Evolutionary conservation across 2,113 vertebrate genomes (phyloP).

Genomic region (Albula goreensis): DNA sequence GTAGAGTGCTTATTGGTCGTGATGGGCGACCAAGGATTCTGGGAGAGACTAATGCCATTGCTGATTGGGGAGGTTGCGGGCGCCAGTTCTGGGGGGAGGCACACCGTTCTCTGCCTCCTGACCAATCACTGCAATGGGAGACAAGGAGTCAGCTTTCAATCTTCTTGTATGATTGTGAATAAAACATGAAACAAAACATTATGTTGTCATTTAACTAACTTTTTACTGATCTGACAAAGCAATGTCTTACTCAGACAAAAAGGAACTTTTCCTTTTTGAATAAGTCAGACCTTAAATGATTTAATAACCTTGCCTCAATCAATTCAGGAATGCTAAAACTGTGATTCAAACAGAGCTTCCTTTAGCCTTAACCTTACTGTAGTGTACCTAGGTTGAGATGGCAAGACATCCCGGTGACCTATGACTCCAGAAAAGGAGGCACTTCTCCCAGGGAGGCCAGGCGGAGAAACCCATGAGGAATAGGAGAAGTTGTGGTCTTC

Average conservation of each 20-base stretch:
- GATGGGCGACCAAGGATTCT: slow-evolving; percentile 68
- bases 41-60: slow-evolving; percentile 71
- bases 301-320: neutral
- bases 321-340: neutral
- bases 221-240: neutral
- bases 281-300: neutral
- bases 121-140: slow-evolving; percentile 66
- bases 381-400: slow-evolving; percentile 61
- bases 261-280: neutral
- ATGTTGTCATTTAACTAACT: neutral
- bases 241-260: neutral
- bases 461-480: slow-evolving; percentile 57
- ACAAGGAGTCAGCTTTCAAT: neutral
- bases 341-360: neutral
- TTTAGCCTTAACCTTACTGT: neutral
- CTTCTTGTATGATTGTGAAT: neutral
- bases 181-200: neutral
- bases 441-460: slow-evolving; percentile 68
- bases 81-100: slow-evolving; percentile 69
- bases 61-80: slow-evolving; percentile 66
- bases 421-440: slow-evolving; percentile 75
- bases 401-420: slow-evolving; percentile 57
- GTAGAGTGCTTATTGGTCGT: slow-evolving; percentile 72
- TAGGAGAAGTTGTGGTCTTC: slow-evolving; percentile 62
- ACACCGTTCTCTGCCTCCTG: slow-evolving; percentile 58